Evolutionary conservation across 2,888 invertebrate species (phyloP).

Genomic region (Scelioninae gen. 1): DNA sequence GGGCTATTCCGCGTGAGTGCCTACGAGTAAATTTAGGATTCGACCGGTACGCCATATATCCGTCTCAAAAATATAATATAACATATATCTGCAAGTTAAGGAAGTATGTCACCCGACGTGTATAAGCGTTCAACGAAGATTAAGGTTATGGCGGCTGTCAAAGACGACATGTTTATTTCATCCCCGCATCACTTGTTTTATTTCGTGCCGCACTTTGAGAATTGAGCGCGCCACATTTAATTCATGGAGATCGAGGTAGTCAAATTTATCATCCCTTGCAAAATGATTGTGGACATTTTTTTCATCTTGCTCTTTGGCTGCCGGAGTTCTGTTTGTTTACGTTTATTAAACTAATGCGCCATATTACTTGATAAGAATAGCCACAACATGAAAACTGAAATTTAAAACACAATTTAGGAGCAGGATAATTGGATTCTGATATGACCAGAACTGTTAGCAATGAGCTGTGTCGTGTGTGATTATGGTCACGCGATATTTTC

Average conservation of each 20-base stretch:
- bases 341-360: background rate
- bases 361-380: background rate
- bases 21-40: constrained; percentile 47
- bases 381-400: constrained; percentile 17
- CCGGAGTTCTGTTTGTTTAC: background rate
- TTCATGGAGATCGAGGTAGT: constrained; percentile 4
- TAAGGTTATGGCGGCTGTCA: constrained; percentile 49
- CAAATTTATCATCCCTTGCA: background rate
- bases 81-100: constrained; percentile 45
- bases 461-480: constrained; percentile 9
- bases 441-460: constrained; percentile 4
- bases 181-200: constrained; percentile 25
- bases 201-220: constrained; percentile 24
- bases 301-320: too few species aligned
- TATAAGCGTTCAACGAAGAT: constrained; percentile 29
- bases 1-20: constrained; percentile 56
- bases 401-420: constrained; percentile 21
- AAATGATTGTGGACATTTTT: background rate
- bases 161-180: constrained; percentile 50
- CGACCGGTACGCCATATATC: constrained; percentile 19
- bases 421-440: constrained; percentile 13
- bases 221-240: constrained; percentile 25
- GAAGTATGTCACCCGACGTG: constrained; percentile 28
- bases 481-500: constrained; percentile 21
- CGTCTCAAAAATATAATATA: constrained; percentile 44